Evolutionary conservation across 2,113 vertebrate genomes (phyloP).

Genomic region (Nesogale talazaci): DNA sequence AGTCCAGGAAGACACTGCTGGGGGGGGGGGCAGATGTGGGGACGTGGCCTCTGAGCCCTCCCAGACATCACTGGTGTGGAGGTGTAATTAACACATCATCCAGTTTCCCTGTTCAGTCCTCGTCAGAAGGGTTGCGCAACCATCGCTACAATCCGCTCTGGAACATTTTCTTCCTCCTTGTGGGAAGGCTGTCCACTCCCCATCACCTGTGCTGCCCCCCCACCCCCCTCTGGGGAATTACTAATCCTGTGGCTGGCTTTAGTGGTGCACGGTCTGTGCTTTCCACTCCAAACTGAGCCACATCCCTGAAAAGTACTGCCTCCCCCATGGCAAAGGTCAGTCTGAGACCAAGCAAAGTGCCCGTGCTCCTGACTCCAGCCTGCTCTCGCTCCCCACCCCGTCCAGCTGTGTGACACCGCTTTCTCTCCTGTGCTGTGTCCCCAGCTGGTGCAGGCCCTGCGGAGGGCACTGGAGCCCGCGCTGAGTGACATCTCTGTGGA

Average conservation of each 20-base stretch:
- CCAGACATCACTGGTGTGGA: not conserved
- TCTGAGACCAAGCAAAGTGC: not conserved
- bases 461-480: conserved; percentile 96
- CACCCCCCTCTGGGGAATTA: too few species aligned
- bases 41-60: not conserved
- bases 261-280: not conserved
- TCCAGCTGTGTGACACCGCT: not conserved
- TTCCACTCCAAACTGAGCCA: not conserved
- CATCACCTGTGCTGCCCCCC: too few species aligned
- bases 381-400: not conserved
- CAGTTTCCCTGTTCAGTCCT: too few species aligned
- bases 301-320: not conserved
- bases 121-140: too few species aligned
- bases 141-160: too few species aligned
- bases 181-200: too few species aligned
- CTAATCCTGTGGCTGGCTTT: too few species aligned
- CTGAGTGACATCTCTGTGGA: conserved; percentile 96
- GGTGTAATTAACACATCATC: too few species aligned
- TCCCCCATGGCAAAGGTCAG: not conserved
- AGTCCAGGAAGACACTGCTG: not conserved
- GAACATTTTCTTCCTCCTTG: too few species aligned
- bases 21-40: not conserved
- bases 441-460: conserved; percentile 95
- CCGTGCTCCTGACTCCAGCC: not conserved
- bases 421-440: not conserved